Conservation (phyloP, 2,113 vertebrate genomes). For the Serinus canaria region DNA sequence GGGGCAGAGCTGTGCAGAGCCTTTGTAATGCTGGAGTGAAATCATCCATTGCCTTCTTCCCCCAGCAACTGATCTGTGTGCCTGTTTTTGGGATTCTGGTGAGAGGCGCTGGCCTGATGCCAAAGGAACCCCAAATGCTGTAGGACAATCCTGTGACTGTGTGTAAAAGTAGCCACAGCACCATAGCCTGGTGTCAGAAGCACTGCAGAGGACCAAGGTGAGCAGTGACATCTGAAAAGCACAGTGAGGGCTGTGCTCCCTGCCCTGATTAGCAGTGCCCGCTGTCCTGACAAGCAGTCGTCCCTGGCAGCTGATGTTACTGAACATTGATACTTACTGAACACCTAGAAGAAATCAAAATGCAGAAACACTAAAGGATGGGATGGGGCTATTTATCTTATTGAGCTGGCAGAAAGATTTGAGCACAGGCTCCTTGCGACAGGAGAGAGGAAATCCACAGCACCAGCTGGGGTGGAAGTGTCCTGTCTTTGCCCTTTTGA, state of each 20-base stretch:
- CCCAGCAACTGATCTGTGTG: not conserved
- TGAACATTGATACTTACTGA: not conserved
- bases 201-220: fast-evolving
- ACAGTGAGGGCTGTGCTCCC: not conserved
- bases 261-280: fast-evolving
- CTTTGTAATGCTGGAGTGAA: fast-evolving
- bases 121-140: not conserved
- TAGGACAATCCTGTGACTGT: fast-evolving
- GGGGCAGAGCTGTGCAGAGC: not conserved
- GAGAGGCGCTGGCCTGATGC: not conserved
- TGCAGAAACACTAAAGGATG: not conserved
- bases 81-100: not conserved
- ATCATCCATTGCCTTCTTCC: not conserved
- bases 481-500: not conserved
- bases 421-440: fast-evolving
- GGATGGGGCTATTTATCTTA: not conserved
- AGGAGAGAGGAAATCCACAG: not conserved
- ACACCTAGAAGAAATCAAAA: not conserved
- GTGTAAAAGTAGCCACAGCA: not conserved
- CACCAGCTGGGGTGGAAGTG: fast-evolving
- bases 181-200: fast-evolving
- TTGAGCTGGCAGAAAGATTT: not conserved
- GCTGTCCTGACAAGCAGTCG: not conserved
- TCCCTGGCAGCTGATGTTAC: not conserved
- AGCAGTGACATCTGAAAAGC: not conserved